Evolutionary conservation across 2,113 vertebrate species (phyloP), one percentile per base, ranked within the genome.

Genomic region (Etheostoma spectabile): DNA sequence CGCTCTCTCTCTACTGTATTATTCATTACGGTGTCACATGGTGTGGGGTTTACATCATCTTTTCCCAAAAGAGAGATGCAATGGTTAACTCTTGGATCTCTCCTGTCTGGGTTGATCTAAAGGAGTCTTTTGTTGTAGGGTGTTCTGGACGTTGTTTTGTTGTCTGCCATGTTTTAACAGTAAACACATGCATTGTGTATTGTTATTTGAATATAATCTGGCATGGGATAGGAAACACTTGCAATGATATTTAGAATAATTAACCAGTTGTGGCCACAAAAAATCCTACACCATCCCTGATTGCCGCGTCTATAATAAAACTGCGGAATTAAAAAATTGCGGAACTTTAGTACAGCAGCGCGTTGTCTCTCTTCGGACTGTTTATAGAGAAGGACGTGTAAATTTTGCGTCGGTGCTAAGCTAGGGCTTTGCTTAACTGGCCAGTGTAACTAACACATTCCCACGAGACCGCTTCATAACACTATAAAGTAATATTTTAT

Each of bases 21-120:
- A 96, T 96, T 95, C 95, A 95, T 95, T 88, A 92, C 89, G 89
- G 85, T 91, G 95, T 96, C 96, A 96, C 96, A 95, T 95, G 96
- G 89, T 94, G 84, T 82, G 81, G 77, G 93, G 95, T 95, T 96
- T 95, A 96, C 95, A 95, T 96, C 96, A 96, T 96, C 95, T 93
- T 90, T 86, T 96, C 94, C 95, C 95, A 89, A 91, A 93, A 94
- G 94, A 95, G 88, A 93, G 86, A 87, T 82, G 86, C 88, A 81
- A 87, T 86, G 83, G 85, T 95, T 95, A 95, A 95, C 95, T 93
- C 89, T 89, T 94, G 69, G 87, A 88, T 88, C 77, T 89, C 87
- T 84, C 79, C 51, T 70, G 65, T 83, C 77, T 79, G 80, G 30
- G 72, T 63, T 60, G 65, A 46, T 87, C 68, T 55, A 55, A 42